Evolutionary conservation across 2,797 vertebrate species (phyloP), one percentile per base, ranked within the genome.

Genomic region (Miichthys miiuy): DNA sequence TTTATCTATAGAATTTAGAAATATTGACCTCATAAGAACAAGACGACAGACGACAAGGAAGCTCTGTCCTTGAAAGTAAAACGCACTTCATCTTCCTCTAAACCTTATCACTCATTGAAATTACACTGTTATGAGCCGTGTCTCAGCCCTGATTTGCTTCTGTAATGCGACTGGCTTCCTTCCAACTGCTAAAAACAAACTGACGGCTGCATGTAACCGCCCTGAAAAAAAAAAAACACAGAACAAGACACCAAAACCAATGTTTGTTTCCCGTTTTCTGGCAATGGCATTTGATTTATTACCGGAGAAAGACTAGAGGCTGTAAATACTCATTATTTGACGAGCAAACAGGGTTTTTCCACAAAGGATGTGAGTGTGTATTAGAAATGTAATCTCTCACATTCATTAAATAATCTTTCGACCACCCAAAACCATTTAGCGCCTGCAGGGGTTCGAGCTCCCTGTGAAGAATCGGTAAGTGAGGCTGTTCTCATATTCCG

Each of bases 371-470:
- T 42, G 57, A 79, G 23, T 3, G 67, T 23, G 16, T 66, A 82
- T 86, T 77, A 80, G 13, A 77, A 78, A 68, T 64, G 27, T 73
- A 69, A 82, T 85, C 87, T 74, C 65, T 78, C 68, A 54, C 7
- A 3, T 84, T 89, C 70, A 83, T 85, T 72, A 75, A 82, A 82
- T 69, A 85, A 80, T 72, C 52, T 81, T 60, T 67, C 1, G 7
- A 62, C 44, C 65, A 51, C 55, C 34, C 41, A 48, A 46, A 80
- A 71, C 23, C 30, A 51, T 79, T 55, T 62, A n/a, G 67, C 0
- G 23, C 51, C 68, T 52, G 68, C 70, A 30, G 78, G 75, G 34
- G 70, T 41, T 55, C 6, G 4, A 58, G 13, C 57, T 44, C 30
- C 63, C 58, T 3, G n/a, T 14, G 63, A 79, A 48, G 20, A 72